These are phyloP conservation scores for Intellagama lesueurii DNA, from an alignment of 2,797 vertebrate species.

Conservation along the genomic window DNA sequence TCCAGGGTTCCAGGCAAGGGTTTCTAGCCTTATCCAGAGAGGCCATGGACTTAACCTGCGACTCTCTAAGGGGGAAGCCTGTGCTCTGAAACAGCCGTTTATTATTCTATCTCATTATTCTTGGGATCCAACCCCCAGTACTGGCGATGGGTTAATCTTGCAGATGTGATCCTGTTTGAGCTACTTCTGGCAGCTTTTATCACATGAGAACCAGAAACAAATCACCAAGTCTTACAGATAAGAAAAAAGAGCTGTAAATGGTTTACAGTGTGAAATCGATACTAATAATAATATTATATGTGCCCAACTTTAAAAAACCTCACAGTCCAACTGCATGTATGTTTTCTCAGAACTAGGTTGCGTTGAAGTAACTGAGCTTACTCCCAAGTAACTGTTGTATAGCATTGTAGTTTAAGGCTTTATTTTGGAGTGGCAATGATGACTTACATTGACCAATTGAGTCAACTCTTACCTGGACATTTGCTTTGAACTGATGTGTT, in stretches of 20 bases:
- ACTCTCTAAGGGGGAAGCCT: too few species aligned
- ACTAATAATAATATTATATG: background rate
- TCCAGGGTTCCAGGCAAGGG: too few species aligned
- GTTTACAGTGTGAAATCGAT: background rate
- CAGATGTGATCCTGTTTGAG: background rate
- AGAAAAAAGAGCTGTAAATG: background rate
- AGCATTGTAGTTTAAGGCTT: background rate
- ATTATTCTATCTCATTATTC: background rate
- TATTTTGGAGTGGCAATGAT: background rate
- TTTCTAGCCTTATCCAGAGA: too few species aligned
- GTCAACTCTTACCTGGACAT: background rate
- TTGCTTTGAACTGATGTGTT: constrained; percentile 6
- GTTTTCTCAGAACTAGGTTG: background rate
- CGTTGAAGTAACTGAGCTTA: background rate
- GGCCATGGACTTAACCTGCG: too few species aligned
- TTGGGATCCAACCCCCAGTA: background rate
- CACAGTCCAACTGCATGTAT: background rate
- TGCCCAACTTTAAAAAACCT: background rate
- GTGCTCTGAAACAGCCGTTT: too few species aligned
- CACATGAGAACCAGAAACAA: background rate
- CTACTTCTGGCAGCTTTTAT: background rate
- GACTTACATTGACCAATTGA: background rate
- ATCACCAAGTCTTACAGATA: background rate
- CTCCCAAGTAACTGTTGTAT: background rate
- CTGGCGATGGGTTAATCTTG: too few species aligned